Base-by-base conservation (phyloP, 1,140 invertebrate genomes). In the Zaprionus inermis region DNA sequence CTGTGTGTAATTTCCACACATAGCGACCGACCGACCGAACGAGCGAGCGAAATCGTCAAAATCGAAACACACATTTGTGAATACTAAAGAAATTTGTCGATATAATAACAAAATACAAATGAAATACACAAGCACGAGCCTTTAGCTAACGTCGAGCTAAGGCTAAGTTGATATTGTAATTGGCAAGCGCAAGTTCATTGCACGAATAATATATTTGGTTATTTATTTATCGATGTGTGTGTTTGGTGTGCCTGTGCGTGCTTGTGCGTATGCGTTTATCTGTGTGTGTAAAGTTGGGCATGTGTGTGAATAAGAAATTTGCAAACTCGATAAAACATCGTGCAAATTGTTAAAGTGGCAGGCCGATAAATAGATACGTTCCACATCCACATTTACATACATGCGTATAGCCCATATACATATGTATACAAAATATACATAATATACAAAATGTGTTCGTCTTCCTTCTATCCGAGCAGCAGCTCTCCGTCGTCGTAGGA, bases 191-290 rank as follows among this genome's bases (percentile, higher is more conserved):
- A 88, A 89, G 83, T 88, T 88, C 84, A 88, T 84, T 89, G 83
- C 77, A 75, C 83, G 83, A 88, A 77, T 83, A 89, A 88, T 88
- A 88, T 89, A 88, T 86, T 86, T 88, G 83, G 83, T 86, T 86
- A 83, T 81, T 83, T 60, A 66, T 71, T 41, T 70, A 52, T 63
- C 44, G 44, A 57, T 72, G 52, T 55, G 66, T 57, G 49, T 57
- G 52, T 60, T 60, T 54, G 28, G 18, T 49, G 16, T 22, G 44
- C 44, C 44, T 22, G 44, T 67, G 41, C 57, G 61, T 56, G 65
- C 58, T 41, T 64, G 24, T 58, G 34, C 16, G 57, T 55, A 51
- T 61, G 56, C 22, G 41, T 46, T 12, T 57, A 11, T 20, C 44
- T 49, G 57, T 74, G 38, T 66, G 64, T 67, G 34, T 30, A 20